Evolutionary conservation across 2,888 invertebrate genomes (phyloP), one percentile per base, ranked within the genome.

Genomic region (Lomographa bimaculata): DNA sequence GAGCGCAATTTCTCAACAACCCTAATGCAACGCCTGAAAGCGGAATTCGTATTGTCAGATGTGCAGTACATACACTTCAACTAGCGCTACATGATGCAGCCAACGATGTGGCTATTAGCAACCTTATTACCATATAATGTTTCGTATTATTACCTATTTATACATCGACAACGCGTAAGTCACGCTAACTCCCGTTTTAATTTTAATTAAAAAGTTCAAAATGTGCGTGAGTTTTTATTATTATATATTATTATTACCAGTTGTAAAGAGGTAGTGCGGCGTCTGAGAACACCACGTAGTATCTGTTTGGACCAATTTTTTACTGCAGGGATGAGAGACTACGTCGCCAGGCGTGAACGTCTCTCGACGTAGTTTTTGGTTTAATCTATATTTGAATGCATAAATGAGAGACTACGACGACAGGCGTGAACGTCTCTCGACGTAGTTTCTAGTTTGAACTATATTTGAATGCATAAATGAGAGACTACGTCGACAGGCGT

Each of bases 41-140:
- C 12, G 12, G 11, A 24, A 33, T 33, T 24, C 18, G 18, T 11
- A 25, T 38, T 8, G 38, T 38, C 6, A 38, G 36, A 27, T 42
- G 36, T 36, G 45, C 40, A 7, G 41, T 41, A 24, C 41, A 46
- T 3, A 41, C 41, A 7, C 24, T 42, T 17, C 38, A 46, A 19
- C 26, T 42, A 27, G 41, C 42, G 10, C 20, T 46, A 30, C 29
- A 34, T 20, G 34, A 46, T 23, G 23, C 29, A 25, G 42, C 37
- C 21, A 10, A 35, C 18, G 34, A 46, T 21, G 25, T 26, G 14
- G 25, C 33, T 10, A 7, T 33, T 27, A n/a, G 5, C 11, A 32
- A 23, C 26, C 28, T 33, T 1, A 33, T 43, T 10, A 27, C 37
- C 1, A 37, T n/a, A n/a, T n/a, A n/a, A n/a, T n/a, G n/a, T n/a